These are phyloP conservation scores for Typhlichthys eigenmanni DNA, from an alignment of 2,797 vertebrate genomes.

Conservation along the genomic window DNA sequence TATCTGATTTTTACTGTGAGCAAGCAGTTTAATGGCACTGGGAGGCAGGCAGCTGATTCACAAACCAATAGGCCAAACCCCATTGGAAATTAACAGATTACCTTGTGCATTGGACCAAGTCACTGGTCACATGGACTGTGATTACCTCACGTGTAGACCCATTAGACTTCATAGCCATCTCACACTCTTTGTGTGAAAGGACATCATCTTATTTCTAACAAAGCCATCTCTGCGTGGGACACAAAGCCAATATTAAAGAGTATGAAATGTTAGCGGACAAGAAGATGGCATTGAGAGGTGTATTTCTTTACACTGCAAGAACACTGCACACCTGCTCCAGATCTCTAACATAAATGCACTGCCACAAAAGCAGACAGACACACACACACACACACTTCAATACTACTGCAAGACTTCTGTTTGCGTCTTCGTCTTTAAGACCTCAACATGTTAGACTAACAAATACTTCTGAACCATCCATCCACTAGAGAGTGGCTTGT, in stretches of 20 bases:
- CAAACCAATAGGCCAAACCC: slow-evolving; percentile 62
- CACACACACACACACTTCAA: slow-evolving; percentile 11
- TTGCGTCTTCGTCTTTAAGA: not conserved
- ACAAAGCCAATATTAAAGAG: slow-evolving; percentile 16
- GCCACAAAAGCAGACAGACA: not conserved
- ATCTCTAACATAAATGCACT: not conserved
- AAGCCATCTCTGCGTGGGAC: slow-evolving; percentile 40
- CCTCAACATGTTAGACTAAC: no score
- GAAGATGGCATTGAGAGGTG: not conserved
- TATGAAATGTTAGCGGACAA: slow-evolving; percentile 27
- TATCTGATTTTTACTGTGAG: slow-evolving; percentile 42
- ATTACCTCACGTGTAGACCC: slow-evolving; percentile 71
- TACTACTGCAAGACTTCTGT: not conserved
- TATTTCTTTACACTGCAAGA: not conserved
- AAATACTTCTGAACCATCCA: no score
- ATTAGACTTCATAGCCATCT: slow-evolving; percentile 67
- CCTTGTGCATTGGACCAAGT: slow-evolving; percentile 76
- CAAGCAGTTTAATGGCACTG: slow-evolving; percentile 41
- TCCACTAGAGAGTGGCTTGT: no score
- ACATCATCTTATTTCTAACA: slow-evolving; percentile 51
- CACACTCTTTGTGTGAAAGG: slow-evolving; percentile 55
- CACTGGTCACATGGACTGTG: slow-evolving; percentile 51
- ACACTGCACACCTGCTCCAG: not conserved
- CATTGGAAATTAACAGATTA: slow-evolving; percentile 72
- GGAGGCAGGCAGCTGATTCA: slow-evolving; percentile 58